phyloP scores from a whole-genome alignment of 2,888 invertebrate species.

The Eupithecia subumbrata region DNA sequence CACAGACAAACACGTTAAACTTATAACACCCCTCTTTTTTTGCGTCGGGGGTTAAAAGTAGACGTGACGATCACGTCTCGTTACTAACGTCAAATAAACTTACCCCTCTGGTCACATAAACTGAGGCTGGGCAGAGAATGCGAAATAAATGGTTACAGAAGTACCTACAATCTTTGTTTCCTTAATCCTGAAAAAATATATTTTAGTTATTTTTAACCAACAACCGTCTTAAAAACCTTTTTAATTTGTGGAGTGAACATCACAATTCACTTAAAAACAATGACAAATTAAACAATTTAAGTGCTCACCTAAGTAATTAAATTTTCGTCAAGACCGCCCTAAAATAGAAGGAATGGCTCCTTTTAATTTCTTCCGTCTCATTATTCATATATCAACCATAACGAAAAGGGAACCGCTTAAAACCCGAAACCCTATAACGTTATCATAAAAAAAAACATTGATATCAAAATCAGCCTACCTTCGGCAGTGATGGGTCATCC shows the following conservation, averaged over 20 bases:
- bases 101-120: neutral
- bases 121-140: neutral
- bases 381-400: neutral
- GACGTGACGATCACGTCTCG: too few relatives aligned
- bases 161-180: neutral
- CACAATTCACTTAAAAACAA: slow-evolving; percentile 14
- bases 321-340: neutral
- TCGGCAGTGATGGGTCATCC: neutral
- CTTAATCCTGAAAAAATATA: neutral
- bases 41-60: too few relatives aligned
- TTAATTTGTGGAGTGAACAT: slow-evolving; percentile 9
- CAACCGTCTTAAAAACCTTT: neutral
- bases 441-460: neutral
- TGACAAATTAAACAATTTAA: slow-evolving; percentile 16
- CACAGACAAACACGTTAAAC: too few relatives aligned
- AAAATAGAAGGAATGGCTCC: neutral
- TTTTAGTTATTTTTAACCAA: neutral
- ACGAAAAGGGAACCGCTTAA: neutral
- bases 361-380: neutral
- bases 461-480: neutral
- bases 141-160: neutral
- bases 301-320: slow-evolving; percentile 19
- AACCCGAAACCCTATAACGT: neutral
- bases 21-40: too few relatives aligned
- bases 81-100: neutral